phyloP scores from a whole-genome alignment of 2,113 vertebrate genomes.

The Gallinago jamesoni region DNA sequence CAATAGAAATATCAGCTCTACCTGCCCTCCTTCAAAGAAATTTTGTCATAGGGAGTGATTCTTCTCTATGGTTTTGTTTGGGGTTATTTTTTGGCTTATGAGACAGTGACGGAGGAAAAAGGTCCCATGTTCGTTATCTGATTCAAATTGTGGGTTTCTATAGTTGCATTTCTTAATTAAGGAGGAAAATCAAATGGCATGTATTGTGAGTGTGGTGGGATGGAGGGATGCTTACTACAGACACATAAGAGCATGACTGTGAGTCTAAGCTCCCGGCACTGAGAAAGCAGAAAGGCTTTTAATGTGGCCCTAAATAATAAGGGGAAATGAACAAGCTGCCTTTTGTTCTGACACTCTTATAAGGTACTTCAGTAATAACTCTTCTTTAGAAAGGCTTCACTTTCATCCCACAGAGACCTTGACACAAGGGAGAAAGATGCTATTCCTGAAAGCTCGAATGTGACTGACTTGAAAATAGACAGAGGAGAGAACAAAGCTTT shows the following conservation, averaged over 20 bases:
- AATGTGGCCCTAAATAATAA: background rate
- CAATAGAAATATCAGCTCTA: background rate
- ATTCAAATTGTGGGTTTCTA: background rate
- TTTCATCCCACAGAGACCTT: conserved; percentile 40
- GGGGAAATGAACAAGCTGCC: conserved; percentile 5
- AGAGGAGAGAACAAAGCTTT: conserved; percentile 10
- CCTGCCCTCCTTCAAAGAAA: background rate
- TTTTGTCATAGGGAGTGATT: background rate
- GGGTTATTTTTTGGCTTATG: background rate
- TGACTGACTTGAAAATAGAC: conserved; percentile 2
- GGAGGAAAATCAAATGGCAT: background rate
- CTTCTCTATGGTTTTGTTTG: background rate
- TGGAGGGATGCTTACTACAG: fast-evolving
- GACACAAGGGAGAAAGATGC: conserved; percentile 19
- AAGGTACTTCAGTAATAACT: conserved; percentile 22
- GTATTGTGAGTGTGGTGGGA: background rate
- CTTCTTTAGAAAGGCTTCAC: conserved; percentile 13
- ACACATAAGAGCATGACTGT: fast-evolving
- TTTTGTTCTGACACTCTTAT: conserved; percentile 23
- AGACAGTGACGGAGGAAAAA: background rate
- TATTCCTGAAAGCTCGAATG: conserved; percentile 25
- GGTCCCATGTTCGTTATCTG: background rate
- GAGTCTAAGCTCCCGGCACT: background rate
- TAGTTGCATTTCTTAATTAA: background rate
- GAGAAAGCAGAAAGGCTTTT: background rate